These are phyloP conservation scores for Okapia johnstoni DNA, from an alignment of 2,113 vertebrate species.

Conservation along the genomic window DNA sequence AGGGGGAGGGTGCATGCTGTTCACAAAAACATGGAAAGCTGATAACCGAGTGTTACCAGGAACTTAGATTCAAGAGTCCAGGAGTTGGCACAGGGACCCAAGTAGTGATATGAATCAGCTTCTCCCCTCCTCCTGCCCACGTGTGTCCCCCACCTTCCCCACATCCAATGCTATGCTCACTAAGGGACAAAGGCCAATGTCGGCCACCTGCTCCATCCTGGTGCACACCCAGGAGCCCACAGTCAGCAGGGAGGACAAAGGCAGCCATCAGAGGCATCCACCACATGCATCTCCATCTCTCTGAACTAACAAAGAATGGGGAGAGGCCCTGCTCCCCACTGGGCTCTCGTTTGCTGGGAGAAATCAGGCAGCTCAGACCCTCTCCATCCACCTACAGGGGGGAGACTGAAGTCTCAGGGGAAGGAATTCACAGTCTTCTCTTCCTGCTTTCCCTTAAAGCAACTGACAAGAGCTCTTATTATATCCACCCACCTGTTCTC, in stretches of 20 bases:
- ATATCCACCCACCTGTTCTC: neutral
- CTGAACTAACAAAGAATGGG: neutral
- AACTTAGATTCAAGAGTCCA: neutral
- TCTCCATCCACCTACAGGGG: neutral
- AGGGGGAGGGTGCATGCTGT: neutral
- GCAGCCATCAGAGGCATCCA: neutral
- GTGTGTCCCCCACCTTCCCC: neutral
- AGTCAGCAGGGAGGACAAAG: neutral
- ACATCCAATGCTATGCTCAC: neutral
- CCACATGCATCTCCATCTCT: neutral
- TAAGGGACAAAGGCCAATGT: neutral
- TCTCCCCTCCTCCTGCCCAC: neutral
- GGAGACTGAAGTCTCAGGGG: neutral
- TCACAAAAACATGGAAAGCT: neutral
- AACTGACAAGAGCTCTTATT: neutral
- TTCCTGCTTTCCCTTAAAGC: neutral
- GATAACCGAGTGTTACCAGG: neutral
- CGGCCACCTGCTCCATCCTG: neutral
- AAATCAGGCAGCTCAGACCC: neutral
- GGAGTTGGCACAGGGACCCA: neutral
- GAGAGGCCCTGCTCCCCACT: neutral
- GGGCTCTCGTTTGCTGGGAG: neutral
- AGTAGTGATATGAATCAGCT: accelerated
- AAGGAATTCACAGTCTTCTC: neutral
- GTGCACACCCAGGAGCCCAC: neutral